Percentiles rank a stretch among this genome's conserved stretches.
phyloP scores from a whole-genome alignment of 2,113 vertebrate species.

The Circaetus gallicus region DNA sequence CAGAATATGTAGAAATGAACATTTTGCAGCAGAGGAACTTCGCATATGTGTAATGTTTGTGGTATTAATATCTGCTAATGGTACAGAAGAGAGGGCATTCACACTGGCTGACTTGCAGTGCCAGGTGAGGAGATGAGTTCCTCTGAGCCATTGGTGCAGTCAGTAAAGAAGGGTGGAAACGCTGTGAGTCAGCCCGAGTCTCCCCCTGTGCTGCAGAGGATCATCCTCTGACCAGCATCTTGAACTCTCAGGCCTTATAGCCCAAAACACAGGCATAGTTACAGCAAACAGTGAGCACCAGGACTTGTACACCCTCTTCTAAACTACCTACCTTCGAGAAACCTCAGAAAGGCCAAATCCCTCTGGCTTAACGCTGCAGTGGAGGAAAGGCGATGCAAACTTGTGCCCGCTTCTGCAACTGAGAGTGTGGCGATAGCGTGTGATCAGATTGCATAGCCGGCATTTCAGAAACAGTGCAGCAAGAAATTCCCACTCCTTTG shows the following conservation, averaged over 20 bases:
- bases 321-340: background rate
- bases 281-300: background rate
- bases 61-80: background rate
- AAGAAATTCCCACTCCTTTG: background rate
- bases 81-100: background rate
- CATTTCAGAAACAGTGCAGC: fast-evolving
- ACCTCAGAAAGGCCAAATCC: background rate
- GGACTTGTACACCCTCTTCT: background rate
- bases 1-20: background rate
- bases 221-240: background rate
- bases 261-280: background rate
- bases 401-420: background rate
- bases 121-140: background rate
- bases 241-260: background rate
- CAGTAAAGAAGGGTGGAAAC: background rate
- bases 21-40: background rate
- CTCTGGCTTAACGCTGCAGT: background rate
- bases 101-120: background rate
- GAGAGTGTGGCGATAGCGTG: fast-evolving
- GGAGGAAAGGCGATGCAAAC: background rate
- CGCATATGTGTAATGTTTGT: background rate
- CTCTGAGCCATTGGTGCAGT: background rate
- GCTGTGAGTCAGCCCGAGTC: background rate
- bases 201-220: background rate
- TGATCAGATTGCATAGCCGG: background rate